These are phyloP conservation scores for Heterohyrax brucei DNA, from an alignment of 2,797 vertebrate species.

Conservation along the genomic window DNA sequence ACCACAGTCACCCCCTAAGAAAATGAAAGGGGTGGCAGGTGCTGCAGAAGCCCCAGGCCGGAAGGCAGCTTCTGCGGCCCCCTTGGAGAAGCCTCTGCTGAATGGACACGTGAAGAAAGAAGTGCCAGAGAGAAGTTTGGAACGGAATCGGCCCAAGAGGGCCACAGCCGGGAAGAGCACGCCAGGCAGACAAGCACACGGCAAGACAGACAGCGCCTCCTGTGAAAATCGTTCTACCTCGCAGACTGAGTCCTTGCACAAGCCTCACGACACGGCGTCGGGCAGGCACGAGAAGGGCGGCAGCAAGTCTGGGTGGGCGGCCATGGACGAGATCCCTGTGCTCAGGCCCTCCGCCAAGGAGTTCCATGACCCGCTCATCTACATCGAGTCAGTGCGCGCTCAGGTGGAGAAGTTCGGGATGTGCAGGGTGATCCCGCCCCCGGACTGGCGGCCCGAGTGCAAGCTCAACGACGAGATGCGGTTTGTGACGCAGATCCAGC, in stretches of 20 bases:
- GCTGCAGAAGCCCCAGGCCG: constrained; percentile 94
- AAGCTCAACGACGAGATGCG: constrained; percentile 99
- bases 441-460: constrained; percentile 99
- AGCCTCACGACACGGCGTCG: constrained; percentile 96
- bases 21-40: constrained; percentile 93
- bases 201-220: constrained; percentile 94
- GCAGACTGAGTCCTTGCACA: constrained; percentile 94
- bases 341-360: constrained; percentile 95
- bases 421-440: constrained; percentile 97
- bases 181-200: constrained; percentile 97
- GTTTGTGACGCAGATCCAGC: constrained; percentile 99
- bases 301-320: constrained; percentile 94
- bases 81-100: constrained; percentile 92
- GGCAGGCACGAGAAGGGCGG: constrained; percentile 94
- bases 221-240: constrained; percentile 98
- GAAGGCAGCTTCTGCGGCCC: constrained; percentile 91
- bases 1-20: constrained; percentile 95
- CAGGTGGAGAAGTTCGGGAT: constrained; percentile 97
- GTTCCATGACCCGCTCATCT: constrained; percentile 98
- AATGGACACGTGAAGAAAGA: constrained; percentile 95
- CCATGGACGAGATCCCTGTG: constrained; percentile 95
- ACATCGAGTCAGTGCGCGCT: constrained; percentile 96
- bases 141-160: constrained; percentile 97
- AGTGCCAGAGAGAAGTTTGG: constrained; percentile 92
- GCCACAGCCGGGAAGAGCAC: constrained; percentile 95